Evolutionary conservation across 2,797 vertebrate species (phyloP).

Genomic region (Rhinophrynus dorsalis): DNA sequence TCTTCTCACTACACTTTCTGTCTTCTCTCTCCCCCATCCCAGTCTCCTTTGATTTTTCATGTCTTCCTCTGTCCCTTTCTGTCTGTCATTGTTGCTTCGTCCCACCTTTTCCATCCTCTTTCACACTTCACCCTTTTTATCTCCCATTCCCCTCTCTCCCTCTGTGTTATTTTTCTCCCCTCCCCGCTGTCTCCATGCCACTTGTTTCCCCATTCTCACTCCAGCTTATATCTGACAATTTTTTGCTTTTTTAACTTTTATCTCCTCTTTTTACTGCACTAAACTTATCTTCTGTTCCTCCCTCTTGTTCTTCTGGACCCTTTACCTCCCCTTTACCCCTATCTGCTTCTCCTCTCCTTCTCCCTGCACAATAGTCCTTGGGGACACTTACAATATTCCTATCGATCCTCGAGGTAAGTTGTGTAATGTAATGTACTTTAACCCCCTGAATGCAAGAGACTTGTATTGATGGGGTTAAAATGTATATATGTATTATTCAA

Average conservation of each 20-base stretch:
- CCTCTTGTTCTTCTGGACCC: conserved; percentile 26
- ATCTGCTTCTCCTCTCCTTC: neutral
- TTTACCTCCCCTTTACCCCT: neutral
- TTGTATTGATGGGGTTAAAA: too few relatives aligned
- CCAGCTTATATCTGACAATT: conserved; percentile 60
- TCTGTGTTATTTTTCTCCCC: neutral
- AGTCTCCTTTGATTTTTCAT: neutral
- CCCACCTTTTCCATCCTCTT: too few relatives aligned
- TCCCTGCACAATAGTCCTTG: conserved; percentile 82
- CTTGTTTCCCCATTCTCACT: conserved; percentile 56
- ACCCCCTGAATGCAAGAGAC: too few relatives aligned
- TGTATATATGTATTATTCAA: too few relatives aligned
- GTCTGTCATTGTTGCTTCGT: neutral
- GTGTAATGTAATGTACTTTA: too few relatives aligned
- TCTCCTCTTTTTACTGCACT: conserved; percentile 67
- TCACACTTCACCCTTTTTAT: too few relatives aligned
- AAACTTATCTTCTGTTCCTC: conserved; percentile 40
- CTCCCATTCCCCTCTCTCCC: neutral
- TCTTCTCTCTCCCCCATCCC: neutral
- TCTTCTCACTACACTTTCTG: neutral
- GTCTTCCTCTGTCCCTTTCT: neutral
- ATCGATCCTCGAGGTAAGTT: conserved; percentile 99
- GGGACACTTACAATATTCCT: conserved; percentile 99
- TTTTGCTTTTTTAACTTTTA: conserved; percentile 71
- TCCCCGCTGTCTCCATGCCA: neutral